These are phyloP conservation scores for Mastomys coucha DNA, from an alignment of 2,113 vertebrate species.

Conservation along the genomic window DNA sequence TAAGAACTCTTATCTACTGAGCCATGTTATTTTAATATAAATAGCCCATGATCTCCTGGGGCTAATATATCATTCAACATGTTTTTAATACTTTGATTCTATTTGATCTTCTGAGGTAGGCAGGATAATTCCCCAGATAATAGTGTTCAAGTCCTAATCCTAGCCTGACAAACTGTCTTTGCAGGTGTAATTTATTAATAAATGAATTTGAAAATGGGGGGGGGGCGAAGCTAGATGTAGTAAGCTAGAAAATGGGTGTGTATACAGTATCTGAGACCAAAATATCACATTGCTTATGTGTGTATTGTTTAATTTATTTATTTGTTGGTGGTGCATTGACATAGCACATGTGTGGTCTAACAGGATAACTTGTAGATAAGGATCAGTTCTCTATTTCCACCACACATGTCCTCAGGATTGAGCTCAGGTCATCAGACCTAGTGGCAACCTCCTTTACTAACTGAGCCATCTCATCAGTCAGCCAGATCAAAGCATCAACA, in stretches of 20 bases:
- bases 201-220: too few relatives aligned
- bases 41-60: background rate
- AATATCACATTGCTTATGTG: background rate
- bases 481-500: background rate
- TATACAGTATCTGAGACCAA: background rate
- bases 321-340: too few relatives aligned
- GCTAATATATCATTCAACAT: background rate
- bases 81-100: background rate
- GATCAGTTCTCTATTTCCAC: background rate
- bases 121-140: background rate
- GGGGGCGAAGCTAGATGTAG: background rate
- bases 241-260: background rate
- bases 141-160: background rate
- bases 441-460: background rate
- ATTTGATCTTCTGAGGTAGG: background rate
- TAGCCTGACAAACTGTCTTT: background rate
- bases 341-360: too few relatives aligned
- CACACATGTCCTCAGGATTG: too few relatives aligned
- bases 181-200: background rate
- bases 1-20: background rate
- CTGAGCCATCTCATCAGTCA: background rate
- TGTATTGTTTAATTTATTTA: background rate
- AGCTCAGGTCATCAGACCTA: background rate
- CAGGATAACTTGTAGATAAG: background rate
- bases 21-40: background rate